Base-by-base conservation (phyloP, 2,113 vertebrate species). In the Phalacrocorax aristotelis region DNA sequence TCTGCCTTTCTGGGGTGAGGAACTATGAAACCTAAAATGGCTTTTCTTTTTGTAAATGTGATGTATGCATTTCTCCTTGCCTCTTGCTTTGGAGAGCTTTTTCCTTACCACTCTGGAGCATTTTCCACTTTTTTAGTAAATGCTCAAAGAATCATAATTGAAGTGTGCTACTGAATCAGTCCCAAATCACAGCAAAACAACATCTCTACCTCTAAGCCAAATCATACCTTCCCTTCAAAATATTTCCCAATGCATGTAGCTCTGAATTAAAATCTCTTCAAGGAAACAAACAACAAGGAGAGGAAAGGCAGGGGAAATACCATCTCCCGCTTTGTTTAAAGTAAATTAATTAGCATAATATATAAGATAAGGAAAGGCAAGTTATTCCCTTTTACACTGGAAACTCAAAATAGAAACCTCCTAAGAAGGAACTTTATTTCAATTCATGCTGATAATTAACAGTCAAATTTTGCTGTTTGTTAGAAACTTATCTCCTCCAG, bases 371-470 rank as follows among this genome's bases (percentile, higher is more conserved):
- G 30, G 66, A 87, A 88, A 92, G 57, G 54, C 82, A 89, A 89
- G 83, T 85, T 94, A 48, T 88, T 95, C 48, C 64, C 51, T 92
- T 74, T 94, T 85, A 77, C 62, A 48, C 51, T 79, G 65, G 36
- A 81, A 93, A 61, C n/a, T 95, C 49, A 52, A 75, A 89, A 90
- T 15, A 82, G 68, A 76, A 83, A 84, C 27, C 17, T 93, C 52
- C 72, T 91, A 51, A 77, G 58, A 78, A 96, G 69, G 66, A 95
- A 79, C 44, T 86, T 91, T 55, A 58, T 85, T 96, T 95, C 81
- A 61, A 44, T 89, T 95, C 87, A 81, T n/a, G 6, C n/a, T 91
- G 84, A 88, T 89, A 97, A 96, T 96, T 93, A 93, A 91, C 49
- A 46, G 23, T 86, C 52, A 83, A 17, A 64, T 96, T 97, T 94